phyloP scores from a whole-genome alignment of 2,797 vertebrate genomes.

The Oceanodroma leucorhoa region DNA sequence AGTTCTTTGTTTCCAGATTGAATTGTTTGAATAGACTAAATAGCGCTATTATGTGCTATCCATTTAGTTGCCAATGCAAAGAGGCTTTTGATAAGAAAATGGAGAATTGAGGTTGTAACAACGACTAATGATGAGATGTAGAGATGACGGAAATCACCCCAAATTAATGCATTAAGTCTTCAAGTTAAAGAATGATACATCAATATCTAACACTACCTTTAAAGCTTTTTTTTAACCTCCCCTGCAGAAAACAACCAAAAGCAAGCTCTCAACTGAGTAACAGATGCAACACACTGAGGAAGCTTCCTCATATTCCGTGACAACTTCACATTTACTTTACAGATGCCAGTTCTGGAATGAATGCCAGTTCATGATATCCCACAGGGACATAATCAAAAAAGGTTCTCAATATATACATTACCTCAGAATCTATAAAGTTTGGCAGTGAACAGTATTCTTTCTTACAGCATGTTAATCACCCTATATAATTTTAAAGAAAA shows the following conservation, averaged over 20 bases:
- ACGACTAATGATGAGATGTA: background rate
- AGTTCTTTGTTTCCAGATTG: slow-evolving; percentile 25
- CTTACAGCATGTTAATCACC: background rate
- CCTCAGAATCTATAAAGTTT: background rate
- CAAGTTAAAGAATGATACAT: background rate
- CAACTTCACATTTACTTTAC: background rate
- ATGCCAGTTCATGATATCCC: background rate
- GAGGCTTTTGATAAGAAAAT: slow-evolving; percentile 8
- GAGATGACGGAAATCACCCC: slow-evolving; percentile 7
- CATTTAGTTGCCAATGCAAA: slow-evolving; percentile 20
- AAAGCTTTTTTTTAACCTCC: background rate
- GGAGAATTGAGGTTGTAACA: background rate
- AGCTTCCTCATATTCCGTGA: background rate
- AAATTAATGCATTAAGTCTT: slow-evolving; percentile 23
- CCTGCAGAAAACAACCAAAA: background rate
- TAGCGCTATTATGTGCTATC: background rate
- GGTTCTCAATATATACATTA: background rate
- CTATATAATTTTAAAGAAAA: background rate
- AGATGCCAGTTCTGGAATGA: background rate
- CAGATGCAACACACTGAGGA: background rate
- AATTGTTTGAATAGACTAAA: slow-evolving; percentile 48
- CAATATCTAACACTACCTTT: background rate
- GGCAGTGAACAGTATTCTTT: background rate
- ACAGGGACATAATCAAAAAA: background rate
- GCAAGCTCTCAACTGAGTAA: background rate